phyloP scores from a whole-genome alignment of 2,888 invertebrate genomes.

The Nebria salina region DNA sequence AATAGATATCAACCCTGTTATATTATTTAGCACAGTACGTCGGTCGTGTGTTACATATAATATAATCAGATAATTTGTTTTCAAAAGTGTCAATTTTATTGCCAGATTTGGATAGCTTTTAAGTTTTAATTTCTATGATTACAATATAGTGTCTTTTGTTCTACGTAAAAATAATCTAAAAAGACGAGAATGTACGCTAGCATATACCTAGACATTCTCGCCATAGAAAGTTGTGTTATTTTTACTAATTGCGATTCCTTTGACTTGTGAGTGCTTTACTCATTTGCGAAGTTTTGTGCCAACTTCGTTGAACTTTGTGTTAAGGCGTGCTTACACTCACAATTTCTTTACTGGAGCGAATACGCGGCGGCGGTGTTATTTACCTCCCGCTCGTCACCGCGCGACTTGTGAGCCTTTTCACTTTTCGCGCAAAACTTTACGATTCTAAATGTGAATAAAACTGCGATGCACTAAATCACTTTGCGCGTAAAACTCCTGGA shows the following conservation, averaged over 20 bases:
- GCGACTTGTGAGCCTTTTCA: background rate
- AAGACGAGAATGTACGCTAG: background rate
- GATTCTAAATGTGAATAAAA: background rate
- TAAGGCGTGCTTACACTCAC: slow-evolving; percentile 34
- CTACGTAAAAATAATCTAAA: too few relatives aligned
- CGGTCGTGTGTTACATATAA: too few relatives aligned
- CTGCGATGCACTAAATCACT: background rate
- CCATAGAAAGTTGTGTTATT: slow-evolving; percentile 22
- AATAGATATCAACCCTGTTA: too few relatives aligned
- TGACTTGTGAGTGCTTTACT: slow-evolving; percentile 22
- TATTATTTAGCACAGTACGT: too few relatives aligned
- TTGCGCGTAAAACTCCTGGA: background rate
- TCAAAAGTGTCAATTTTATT: too few relatives aligned
- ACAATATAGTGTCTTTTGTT: too few relatives aligned
- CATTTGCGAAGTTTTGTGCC: slow-evolving; percentile 37
- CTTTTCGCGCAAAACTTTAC: background rate
- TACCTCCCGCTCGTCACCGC: background rate
- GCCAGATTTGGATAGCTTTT: too few relatives aligned
- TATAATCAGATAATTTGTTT: too few relatives aligned
- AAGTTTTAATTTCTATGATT: too few relatives aligned
- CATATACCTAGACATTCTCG: background rate
- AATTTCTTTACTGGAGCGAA: slow-evolving; percentile 11
- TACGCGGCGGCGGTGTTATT: background rate
- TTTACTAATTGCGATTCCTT: slow-evolving; percentile 34
- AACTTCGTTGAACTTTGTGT: slow-evolving; percentile 29